Evolutionary conservation across 2,113 vertebrate species (phyloP), one percentile per base, ranked within the genome.

Genomic region (Daboia siamensis): DNA sequence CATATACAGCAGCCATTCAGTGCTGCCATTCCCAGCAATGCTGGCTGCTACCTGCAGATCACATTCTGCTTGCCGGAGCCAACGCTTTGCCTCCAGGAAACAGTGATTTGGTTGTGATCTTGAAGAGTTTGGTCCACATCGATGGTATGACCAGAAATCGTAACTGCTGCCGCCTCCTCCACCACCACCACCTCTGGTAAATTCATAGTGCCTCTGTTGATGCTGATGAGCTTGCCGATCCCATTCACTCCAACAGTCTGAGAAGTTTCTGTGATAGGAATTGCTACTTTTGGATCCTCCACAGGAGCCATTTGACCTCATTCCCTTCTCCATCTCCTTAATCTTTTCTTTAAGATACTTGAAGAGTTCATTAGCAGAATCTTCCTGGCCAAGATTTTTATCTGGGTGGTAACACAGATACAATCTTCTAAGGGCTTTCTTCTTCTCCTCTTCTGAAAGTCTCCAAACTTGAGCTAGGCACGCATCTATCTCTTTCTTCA

Each of bases 1-100:
- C 95, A 98, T 98, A 94, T 97, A 98, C 39, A 98, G 96, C 93
- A 98, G 96, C 98, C 98, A 98, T 91, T 98, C 98, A 9, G 97
- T 97, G 91, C 93, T 96, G 0, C 56, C 90, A 7, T 86, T 92
- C 21, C 91, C 95, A 3, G 55, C 93, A 56, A 97, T 97, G 10
- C 95, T 95, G 33, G 92, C 15, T 61, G 98, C 98, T 55, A 98
- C 97, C 13, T 29, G 87, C 21, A 98, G 94, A 93, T 98, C 98
- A 52, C 97, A 98, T 91, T 96, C 96, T 48, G 98, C 98, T 96
- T 98, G 98, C 93, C 91, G 96, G 33, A 93, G 96, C 98, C 98
- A 98, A 39, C 98, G 97, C 0, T 93, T 90, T 54, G 98, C 98
- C 91, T 95, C 88, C 24, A 39, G n/a, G 95, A 94, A 97, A 92